phyloP scores from a whole-genome alignment of 2,113 vertebrate species.

The Okapia johnstoni region DNA sequence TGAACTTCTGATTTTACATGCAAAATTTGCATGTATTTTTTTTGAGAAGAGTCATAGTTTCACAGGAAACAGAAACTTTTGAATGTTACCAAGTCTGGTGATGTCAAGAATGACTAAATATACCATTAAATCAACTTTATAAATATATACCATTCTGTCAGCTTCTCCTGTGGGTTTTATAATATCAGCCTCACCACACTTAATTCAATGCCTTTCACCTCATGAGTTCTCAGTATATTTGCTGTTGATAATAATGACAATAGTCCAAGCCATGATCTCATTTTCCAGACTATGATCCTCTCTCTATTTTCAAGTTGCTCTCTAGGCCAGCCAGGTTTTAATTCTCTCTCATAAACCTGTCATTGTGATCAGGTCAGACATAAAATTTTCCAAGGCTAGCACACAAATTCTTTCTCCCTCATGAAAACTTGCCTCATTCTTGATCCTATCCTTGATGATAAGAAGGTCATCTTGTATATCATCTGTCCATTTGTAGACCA shows the following conservation, averaged over 20 bases:
- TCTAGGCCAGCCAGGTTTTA: constrained; percentile 47
- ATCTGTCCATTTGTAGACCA: constrained; percentile 46
- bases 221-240: not conserved
- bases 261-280: constrained; percentile 33
- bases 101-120: constrained; percentile 3
- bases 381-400: constrained; percentile 57
- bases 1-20: not conserved
- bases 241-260: constrained; percentile 31
- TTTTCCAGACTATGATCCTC: constrained; percentile 29
- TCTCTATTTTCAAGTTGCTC: constrained; percentile 21
- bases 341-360: constrained; percentile 64
- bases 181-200: not conserved
- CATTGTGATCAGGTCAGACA: constrained; percentile 52
- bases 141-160: not conserved
- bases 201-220: not conserved
- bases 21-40: not conserved
- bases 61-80: not conserved
- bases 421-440: not conserved
- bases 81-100: not conserved
- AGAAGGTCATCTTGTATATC: constrained; percentile 51
- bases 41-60: not conserved
- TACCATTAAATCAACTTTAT: not conserved
- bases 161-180: constrained; percentile 4
- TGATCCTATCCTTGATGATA: not conserved
- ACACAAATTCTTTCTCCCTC: not conserved